These are phyloP conservation scores for Spatula clypeata DNA, from an alignment of 2,797 vertebrate species.

Conservation along the genomic window DNA sequence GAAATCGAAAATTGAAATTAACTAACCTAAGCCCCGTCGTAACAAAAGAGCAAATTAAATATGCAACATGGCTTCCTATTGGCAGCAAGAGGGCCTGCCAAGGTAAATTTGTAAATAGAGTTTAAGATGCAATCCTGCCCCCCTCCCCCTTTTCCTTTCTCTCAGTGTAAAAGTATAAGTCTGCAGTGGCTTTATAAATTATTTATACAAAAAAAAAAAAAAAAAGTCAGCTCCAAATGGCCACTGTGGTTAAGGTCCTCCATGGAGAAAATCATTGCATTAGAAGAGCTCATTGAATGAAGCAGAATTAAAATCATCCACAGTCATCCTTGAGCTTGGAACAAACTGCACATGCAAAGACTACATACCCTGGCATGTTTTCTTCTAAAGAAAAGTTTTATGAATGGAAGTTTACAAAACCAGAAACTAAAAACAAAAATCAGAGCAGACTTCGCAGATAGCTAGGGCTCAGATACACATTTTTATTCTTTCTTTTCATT, in stretches of 20 bases:
- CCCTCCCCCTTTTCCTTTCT: conserved; percentile 47
- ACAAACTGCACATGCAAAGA: conserved; percentile 7
- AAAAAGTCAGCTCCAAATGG: conserved; percentile 77
- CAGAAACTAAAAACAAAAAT: background rate
- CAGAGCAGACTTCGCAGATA: background rate
- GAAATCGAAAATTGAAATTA: conserved; percentile 99
- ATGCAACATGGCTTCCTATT: conserved; percentile 92
- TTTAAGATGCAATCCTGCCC: conserved; percentile 86
- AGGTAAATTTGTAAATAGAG: conserved; percentile 94
- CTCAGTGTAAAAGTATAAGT: conserved; percentile 77
- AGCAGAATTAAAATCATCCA: conserved; percentile 64
- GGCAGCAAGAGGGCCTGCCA: conserved; percentile 89
- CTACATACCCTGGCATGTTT: background rate
- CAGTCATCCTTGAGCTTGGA: conserved; percentile 23
- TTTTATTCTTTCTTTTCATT: conserved; percentile 53
- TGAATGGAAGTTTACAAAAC: background rate
- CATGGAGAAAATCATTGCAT: conserved; percentile 78
- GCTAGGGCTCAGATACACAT: conserved; percentile 4
- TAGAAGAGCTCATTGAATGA: conserved; percentile 64
- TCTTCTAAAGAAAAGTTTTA: conserved; percentile 43
- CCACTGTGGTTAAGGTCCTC: conserved; percentile 78
- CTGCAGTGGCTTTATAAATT: conserved; percentile 83
- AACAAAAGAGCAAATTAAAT: conserved; percentile 99
- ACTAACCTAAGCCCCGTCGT: conserved; percentile 98
- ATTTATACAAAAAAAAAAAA: conserved; percentile 74